Evolutionary conservation across 2,888 invertebrate genomes (phyloP), one percentile per base, ranked within the genome.

Genomic region (Cactoblastis cactorum): DNA sequence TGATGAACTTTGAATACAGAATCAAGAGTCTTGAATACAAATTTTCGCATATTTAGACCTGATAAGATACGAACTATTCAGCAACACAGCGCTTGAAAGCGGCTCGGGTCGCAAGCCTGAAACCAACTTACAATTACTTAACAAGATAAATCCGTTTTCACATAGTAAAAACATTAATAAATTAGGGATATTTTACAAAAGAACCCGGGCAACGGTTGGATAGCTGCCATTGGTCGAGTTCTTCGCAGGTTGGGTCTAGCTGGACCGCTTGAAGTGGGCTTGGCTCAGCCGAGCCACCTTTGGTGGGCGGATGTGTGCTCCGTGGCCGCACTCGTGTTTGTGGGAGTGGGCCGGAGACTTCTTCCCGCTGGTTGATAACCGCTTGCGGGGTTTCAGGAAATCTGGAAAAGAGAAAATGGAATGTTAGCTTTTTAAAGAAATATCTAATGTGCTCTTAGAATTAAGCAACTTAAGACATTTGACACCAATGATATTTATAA

Each of bases 371-470:
- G 74, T 83, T 59, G 91, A 77, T 73, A 89, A 74, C 75, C 92
- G 91, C 76, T 93, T 93, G 77, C 92, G 92, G 53, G 91, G 91
- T 74, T 92, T 91, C 91, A 93, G 87, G 83, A 90, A 93, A 89
- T 93, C 93, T 93, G 93, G 32, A 92, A 89, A 76, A 71, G 48
- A 61, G 61, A 69, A 59, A 56, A 33, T 37, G 4, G 60, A 58
- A 34, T 34, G 22, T 47, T 37, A 47, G 47, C 37, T 15, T 18
- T 9, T 0, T 9, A n/a, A 12, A 5, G 22, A n/a, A 34, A 12
- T n/a, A n/a, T n/a, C n/a, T n/a, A n/a, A n/a, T n/a, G n/a, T n/a
- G n/a, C n/a, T n/a, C n/a, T n/a, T n/a, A 2, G 5, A 33, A n/a
- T 33, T 3, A 33, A 8, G 33, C 0, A 1, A 1, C 3, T n/a